Base-by-base conservation (phyloP, 2,797 vertebrate genomes). In the Acanthopagrus latus region DNA sequence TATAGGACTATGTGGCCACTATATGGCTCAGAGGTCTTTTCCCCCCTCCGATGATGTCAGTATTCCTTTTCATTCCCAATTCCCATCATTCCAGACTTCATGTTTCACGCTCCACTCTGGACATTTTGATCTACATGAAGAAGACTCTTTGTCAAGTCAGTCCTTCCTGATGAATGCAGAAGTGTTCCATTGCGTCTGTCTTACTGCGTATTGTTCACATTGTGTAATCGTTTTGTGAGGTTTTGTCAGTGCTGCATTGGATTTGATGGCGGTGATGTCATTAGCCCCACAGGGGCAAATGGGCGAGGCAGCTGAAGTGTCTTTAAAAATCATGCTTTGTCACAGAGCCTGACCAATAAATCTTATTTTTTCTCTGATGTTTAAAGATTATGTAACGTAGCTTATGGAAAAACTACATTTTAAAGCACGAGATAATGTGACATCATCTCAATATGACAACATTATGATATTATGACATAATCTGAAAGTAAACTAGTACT, bases 261-360 rank as follows among this genome's bases (percentile, higher is more conserved):
- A 78, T 85, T 84, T 67, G 41, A 62, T 50, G 18, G 48, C 55
- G 69, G 54, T 79, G 78, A 88, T 74, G 78, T 89, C 81, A 84
- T 76, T 43, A 70, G 29, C 10, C 55, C 17, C 58, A 43, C 29
- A 69, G 44, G 25, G 21, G 44, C 4, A 9, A 80, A 59, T 41
- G 51, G 68, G 76, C 38, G 65, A 75, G 57, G 76, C 71, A 76
- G 83, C 74, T 80, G 84, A 18, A 1, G 52, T 67, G 38, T 65
- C 60, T 66, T 51, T 38, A 38, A 48, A n/a, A 81, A 76, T 62
- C 54, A 25, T 20, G 21, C 64, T 80, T 74, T 76, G 74, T 58
- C 74, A 55, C 20, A 23, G 9, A 62, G 10, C 7, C 21, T 27
- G 25, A 21, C 10, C 6, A 20, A 43, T 7, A 57, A 20, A 16